phyloP scores from a whole-genome alignment of 2,888 invertebrate species.

The Steinernema scapterisci region DNA sequence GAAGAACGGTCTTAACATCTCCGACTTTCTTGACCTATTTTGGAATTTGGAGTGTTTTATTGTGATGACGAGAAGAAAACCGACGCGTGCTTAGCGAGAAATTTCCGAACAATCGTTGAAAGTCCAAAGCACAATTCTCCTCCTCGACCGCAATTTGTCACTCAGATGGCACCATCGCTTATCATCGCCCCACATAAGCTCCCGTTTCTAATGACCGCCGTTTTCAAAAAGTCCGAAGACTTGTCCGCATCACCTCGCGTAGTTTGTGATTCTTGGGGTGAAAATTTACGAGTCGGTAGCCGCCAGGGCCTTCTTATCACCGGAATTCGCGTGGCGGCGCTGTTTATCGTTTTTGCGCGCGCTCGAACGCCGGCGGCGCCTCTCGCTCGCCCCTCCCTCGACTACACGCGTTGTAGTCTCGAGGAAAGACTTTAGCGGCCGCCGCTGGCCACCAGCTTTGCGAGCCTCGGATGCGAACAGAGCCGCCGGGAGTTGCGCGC shows the following conservation, averaged over 20 bases:
- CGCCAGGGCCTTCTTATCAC: not conserved
- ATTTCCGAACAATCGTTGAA: no score
- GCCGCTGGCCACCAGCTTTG: no score
- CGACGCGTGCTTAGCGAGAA: no score
- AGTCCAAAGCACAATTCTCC: no score
- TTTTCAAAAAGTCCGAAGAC: not conserved
- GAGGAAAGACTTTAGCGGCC: no score
- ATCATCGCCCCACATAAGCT: not conserved
- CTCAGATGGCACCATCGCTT: not conserved
- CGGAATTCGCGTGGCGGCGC: constrained; percentile 23
- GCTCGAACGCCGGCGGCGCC: constrained; percentile 1
- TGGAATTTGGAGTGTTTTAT: no score
- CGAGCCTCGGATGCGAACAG: no score
- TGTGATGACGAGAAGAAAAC: no score
- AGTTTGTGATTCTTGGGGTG: constrained; percentile 22
- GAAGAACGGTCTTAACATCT: not conserved
- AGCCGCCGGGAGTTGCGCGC: not conserved
- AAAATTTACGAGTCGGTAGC: not conserved
- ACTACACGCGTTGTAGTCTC: constrained; percentile 23
- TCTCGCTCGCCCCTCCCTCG: not conserved
- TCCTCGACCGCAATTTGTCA: not conserved
- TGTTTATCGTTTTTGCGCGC: not conserved
- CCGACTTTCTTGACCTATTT: no score
- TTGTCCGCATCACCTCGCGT: not conserved
- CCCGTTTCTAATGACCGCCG: not conserved